phyloP scores from a whole-genome alignment of 2,797 vertebrate species.

The Sparidentex hasta region DNA sequence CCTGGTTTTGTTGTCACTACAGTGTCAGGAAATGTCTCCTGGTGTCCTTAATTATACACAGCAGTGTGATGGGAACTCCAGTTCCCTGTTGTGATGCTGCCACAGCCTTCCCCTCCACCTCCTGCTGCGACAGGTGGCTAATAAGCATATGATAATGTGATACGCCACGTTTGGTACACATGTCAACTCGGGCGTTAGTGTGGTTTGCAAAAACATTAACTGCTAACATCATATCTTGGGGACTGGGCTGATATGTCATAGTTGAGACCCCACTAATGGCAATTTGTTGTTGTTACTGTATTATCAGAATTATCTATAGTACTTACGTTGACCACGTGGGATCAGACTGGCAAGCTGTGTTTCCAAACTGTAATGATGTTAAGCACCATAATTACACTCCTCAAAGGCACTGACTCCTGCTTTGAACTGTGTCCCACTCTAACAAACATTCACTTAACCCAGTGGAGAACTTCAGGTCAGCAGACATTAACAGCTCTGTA shows the following conservation, averaged over 20 bases:
- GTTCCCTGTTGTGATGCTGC: too few species aligned
- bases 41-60: too few species aligned
- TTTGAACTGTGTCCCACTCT: conserved; percentile 68
- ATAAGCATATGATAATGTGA: too few species aligned
- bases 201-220: too few species aligned
- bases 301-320: conserved; percentile 23
- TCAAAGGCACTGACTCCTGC: conserved; percentile 61
- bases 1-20: too few species aligned
- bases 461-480: conserved; percentile 56
- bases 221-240: too few species aligned
- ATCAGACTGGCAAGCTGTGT: conserved; percentile 38
- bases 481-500: conserved; percentile 52
- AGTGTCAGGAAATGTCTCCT: too few species aligned
- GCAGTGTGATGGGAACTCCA: too few species aligned
- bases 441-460: conserved; percentile 74
- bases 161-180: too few species aligned
- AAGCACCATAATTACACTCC: conserved; percentile 68
- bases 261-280: neutral
- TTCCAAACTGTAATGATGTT: conserved; percentile 57
- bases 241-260: neutral
- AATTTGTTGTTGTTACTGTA: neutral
- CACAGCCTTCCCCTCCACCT: too few species aligned
- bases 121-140: too few species aligned
- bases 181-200: too few species aligned
- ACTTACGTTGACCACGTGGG: conserved; percentile 37